These are phyloP conservation scores for Elaphurus davidianus DNA, from an alignment of 2,113 vertebrate genomes.

Conservation along the genomic window DNA sequence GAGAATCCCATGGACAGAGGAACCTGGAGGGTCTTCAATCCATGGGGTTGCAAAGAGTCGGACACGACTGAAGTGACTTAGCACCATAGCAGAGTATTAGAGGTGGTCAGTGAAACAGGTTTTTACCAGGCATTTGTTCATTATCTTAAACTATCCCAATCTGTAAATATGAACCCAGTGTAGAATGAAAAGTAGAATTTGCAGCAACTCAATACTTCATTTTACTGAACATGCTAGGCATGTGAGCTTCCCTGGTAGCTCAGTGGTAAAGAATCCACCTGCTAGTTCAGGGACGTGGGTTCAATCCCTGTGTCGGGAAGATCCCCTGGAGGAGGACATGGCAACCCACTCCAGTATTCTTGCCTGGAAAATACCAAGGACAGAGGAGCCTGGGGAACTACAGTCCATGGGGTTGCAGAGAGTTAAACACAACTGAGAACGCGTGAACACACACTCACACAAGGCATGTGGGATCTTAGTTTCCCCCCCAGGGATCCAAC, in stretches of 20 bases:
- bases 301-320: neutral
- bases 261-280: neutral
- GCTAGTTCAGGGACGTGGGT: neutral
- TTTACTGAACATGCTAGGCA: constrained; percentile 66
- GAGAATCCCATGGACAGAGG: neutral
- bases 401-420: neutral
- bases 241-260: neutral
- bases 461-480: neutral
- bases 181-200: constrained; percentile 88
- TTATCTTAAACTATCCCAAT: constrained; percentile 86
- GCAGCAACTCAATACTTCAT: constrained; percentile 88
- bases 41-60: neutral
- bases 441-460: no score
- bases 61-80: neutral
- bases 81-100: neutral
- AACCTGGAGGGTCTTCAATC: neutral
- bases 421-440: neutral
- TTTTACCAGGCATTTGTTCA: constrained; percentile 88
- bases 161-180: constrained; percentile 86
- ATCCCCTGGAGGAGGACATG: neutral
- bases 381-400: neutral
- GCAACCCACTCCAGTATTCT: neutral
- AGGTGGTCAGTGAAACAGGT: constrained; percentile 79
- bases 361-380: neutral
- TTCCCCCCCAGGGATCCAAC: neutral